Conservation (phyloP, 1,140 invertebrate species). For the Drosophila repleta region DNA sequence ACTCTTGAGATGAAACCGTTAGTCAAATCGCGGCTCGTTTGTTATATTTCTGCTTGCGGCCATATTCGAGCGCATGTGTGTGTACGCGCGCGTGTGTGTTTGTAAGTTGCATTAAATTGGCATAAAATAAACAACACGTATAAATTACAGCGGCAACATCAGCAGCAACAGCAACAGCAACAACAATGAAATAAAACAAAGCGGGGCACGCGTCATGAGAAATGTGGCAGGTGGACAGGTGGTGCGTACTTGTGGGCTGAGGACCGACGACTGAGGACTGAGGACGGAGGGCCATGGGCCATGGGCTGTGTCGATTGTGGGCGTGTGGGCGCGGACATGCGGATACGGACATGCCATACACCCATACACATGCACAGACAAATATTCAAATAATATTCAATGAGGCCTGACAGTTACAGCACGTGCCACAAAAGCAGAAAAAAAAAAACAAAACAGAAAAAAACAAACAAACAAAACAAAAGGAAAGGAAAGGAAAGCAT, state of each 20-base stretch:
- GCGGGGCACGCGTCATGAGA: constrained; percentile 43
- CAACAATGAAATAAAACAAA: constrained; percentile 65
- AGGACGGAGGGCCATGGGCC: neutral
- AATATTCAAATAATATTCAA: constrained; percentile 45
- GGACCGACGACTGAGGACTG: too few relatives aligned
- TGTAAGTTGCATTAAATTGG: constrained; percentile 76
- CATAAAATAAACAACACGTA: constrained; percentile 80
- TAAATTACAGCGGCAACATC: constrained; percentile 66
- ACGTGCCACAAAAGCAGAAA: constrained; percentile 12
- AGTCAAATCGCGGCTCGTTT: constrained; percentile 45
- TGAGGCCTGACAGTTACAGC: constrained; percentile 25
- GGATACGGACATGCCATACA: constrained; percentile 8
- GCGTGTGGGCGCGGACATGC: constrained; percentile 3
- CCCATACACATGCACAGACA: constrained; percentile 1
- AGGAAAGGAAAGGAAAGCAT: neutral
- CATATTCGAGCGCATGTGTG: constrained; percentile 7
- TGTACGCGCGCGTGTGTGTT: constrained; percentile 12
- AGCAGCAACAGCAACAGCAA: constrained; percentile 31
- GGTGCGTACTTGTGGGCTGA: constrained; percentile 3
- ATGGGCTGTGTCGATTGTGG: neutral
- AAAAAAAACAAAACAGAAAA: constrained; percentile 1
- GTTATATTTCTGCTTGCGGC: constrained; percentile 32
- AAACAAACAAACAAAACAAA: neutral
- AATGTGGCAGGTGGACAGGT: constrained; percentile 58
- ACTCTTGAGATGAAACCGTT: constrained; percentile 17